phyloP scores from a whole-genome alignment of 2,888 invertebrate species.

The Allacma fusca region DNA sequence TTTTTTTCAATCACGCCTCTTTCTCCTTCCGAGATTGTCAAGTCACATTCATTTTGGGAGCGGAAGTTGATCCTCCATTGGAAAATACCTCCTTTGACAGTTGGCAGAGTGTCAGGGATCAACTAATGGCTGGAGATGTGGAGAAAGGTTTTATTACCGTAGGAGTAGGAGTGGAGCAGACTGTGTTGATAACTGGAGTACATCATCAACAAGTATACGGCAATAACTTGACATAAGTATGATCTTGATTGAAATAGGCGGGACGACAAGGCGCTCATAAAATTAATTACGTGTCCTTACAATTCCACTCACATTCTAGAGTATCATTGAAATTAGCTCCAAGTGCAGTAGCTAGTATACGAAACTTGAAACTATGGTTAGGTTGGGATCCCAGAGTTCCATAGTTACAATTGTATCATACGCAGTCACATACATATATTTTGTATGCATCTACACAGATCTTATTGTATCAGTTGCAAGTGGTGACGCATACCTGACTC shows the following conservation, averaged over 20 bases:
- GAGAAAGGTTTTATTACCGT: neutral
- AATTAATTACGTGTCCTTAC: conserved; percentile 12
- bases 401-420: no score
- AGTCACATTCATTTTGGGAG: neutral
- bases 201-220: conserved; percentile 11
- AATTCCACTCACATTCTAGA: conserved; percentile 3
- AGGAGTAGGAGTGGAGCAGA: neutral
- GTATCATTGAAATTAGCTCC: neutral
- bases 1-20: neutral
- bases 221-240: conserved; percentile 9
- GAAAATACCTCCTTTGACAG: neutral
- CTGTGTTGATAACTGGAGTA: conserved; percentile 1
- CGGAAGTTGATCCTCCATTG: neutral
- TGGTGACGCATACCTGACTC: no score
- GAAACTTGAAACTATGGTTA: no score
- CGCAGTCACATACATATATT: no score
- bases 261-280: neutral
- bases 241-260: conserved; percentile 16
- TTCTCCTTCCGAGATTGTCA: neutral
- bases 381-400: no score
- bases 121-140: neutral
- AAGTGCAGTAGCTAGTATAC: no score
- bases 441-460: no score
- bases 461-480: no score
- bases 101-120: conserved; percentile 6